phyloP scores from a whole-genome alignment of 2,888 invertebrate species.

The Ichneumoninae sp. region DNA sequence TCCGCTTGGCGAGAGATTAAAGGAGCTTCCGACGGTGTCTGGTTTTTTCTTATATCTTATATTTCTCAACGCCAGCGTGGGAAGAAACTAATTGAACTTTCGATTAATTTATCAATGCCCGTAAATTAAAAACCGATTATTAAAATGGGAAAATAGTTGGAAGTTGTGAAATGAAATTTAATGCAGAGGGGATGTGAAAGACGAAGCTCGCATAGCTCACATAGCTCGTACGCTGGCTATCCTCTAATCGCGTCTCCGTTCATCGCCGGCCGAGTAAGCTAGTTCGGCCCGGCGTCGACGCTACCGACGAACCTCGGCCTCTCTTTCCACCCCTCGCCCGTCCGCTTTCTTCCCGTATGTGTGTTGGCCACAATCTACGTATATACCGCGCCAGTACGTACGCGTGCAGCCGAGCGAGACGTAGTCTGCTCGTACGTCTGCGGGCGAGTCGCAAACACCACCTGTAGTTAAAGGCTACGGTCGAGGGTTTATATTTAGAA shows the following conservation, averaged over 20 bases:
- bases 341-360: not conserved
- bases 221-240: slow-evolving; percentile 2
- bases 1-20: slow-evolving; percentile 6
- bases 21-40: slow-evolving; percentile 3
- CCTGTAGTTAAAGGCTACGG: slow-evolving; percentile 69
- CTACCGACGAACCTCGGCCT: slow-evolving; percentile 18
- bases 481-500: slow-evolving; percentile 62
- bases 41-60: not conserved
- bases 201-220: slow-evolving; percentile 6
- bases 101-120: slow-evolving; percentile 2
- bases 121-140: not conserved
- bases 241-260: slow-evolving; percentile 56
- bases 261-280: slow-evolving; percentile 58
- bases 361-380: slow-evolving; percentile 2
- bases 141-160: not conserved
- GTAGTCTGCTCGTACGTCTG: slow-evolving; percentile 29
- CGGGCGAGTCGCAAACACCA: slow-evolving; percentile 64
- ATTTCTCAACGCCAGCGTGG: not conserved
- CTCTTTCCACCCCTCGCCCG: slow-evolving; percentile 9
- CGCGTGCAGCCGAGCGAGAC: not conserved
- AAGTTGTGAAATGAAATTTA: not conserved
- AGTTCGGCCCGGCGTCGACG: slow-evolving; percentile 42
- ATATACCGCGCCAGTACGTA: not conserved
- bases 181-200: not conserved
- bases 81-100: not conserved